A percentile compares a stretch with the other conserved stretches of the same genome.
phyloP scores from a whole-genome alignment of 2,888 invertebrate genomes.

The Agrotis clavis region DNA sequence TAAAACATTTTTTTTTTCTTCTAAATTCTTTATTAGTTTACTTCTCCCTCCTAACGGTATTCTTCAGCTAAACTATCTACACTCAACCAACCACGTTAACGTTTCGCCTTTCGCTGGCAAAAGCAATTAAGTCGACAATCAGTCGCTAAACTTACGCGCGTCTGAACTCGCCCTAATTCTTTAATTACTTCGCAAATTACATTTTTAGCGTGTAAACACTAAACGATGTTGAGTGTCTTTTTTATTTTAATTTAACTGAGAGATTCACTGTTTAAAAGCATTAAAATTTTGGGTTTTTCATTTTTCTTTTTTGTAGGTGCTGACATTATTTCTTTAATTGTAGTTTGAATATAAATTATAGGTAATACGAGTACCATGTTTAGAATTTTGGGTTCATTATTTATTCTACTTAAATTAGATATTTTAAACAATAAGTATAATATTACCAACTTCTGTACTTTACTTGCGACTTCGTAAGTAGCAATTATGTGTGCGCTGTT shows the following conservation, averaged over 20 bases:
- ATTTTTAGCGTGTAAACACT: conserved; percentile 55
- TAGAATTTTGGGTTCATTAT: too few relatives aligned
- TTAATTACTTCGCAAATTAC: conserved; percentile 60
- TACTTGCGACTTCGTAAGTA: too few relatives aligned
- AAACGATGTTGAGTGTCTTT: conserved; percentile 30
- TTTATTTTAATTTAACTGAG: conserved; percentile 17
- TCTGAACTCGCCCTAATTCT: conserved; percentile 60
- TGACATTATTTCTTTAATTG: too few relatives aligned
- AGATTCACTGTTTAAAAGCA: conserved; percentile 12
- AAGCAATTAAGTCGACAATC: conserved; percentile 61
- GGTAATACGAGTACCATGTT: too few relatives aligned
- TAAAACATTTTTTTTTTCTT: too few relatives aligned
- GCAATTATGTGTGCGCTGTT: too few relatives aligned
- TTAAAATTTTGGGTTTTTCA: background rate
- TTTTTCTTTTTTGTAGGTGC: too few relatives aligned
- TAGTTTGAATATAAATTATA: too few relatives aligned
- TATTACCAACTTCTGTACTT: too few relatives aligned
- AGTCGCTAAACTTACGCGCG: conserved; percentile 57
- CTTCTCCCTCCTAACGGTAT: background rate
- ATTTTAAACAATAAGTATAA: too few relatives aligned
- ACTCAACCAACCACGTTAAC: conserved; percentile 36
- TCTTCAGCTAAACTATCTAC: conserved; percentile 26
- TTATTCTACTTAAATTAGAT: too few relatives aligned
- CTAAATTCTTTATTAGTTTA: too few relatives aligned
- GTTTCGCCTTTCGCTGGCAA: conserved; percentile 32